Evolutionary conservation across 2,797 vertebrate species (phyloP).

Genomic region (Eptatretus atami): DNA sequence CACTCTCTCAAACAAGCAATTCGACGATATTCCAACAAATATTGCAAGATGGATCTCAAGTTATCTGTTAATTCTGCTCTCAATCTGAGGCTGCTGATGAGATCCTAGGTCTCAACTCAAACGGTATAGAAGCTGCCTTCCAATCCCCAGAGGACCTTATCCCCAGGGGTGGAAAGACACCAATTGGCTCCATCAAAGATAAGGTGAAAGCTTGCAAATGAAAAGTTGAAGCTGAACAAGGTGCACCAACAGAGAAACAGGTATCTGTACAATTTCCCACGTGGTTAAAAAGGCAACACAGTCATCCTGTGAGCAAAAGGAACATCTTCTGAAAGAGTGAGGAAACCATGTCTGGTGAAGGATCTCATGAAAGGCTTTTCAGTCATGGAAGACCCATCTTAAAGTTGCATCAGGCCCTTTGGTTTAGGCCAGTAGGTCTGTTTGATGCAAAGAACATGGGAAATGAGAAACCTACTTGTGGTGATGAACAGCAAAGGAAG

Average conservation of each 20-base stretch:
- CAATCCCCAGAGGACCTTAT: slow-evolving; percentile 17
- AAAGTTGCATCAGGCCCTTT: slow-evolving; percentile 57
- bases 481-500: background rate
- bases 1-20: no score
- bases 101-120: no score
- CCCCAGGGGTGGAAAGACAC: slow-evolving; percentile 77
- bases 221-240: slow-evolving; percentile 79
- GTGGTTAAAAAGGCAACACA: background rate
- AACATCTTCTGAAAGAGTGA: slow-evolving; percentile 28
- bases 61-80: no score
- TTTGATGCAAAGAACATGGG: background rate
- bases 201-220: slow-evolving; percentile 95
- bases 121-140: no score
- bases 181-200: slow-evolving; percentile 91
- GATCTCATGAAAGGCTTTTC: slow-evolving; percentile 92
- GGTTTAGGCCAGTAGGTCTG: slow-evolving; percentile 22
- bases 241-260: slow-evolving; percentile 23
- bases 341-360: slow-evolving; percentile 85
- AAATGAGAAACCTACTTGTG: background rate
- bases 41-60: no score
- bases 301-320: background rate
- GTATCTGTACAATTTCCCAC: slow-evolving; percentile 9
- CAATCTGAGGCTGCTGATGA: no score
- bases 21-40: no score
- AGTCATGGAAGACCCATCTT: slow-evolving; percentile 75